These are phyloP conservation scores for Amazona ochrocephala DNA, from an alignment of 2,797 vertebrate genomes.

Conservation along the genomic window DNA sequence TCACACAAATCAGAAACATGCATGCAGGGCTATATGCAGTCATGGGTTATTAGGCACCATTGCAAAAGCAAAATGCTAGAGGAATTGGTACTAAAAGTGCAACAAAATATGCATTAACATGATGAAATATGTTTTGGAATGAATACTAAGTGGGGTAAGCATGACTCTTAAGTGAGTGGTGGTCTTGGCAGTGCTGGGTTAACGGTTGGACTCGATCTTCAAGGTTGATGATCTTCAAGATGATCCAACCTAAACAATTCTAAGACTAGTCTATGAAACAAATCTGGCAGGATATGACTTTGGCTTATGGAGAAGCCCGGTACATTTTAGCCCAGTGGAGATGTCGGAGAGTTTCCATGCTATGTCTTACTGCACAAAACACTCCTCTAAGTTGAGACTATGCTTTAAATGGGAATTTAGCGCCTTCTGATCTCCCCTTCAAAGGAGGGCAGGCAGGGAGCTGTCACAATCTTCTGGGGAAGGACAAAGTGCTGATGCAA, in stretches of 20 bases:
- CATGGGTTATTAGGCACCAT: conserved; percentile 18
- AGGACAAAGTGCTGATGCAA: background rate
- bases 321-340: background rate
- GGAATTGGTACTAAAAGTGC: conserved; percentile 27
- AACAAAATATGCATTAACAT: conserved; percentile 55
- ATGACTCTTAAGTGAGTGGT: background rate
- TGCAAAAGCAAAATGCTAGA: conserved; percentile 24
- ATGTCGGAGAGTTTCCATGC: background rate
- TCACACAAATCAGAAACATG: background rate
- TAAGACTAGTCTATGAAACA: background rate
- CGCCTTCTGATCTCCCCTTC: background rate
- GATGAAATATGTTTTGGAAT: conserved; percentile 55
- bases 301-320: background rate
- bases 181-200: background rate
- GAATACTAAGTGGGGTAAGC: background rate
- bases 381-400: background rate
- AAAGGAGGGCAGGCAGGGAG: conserved; percentile 20
- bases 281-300: background rate
- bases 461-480: background rate
- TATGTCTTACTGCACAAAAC: background rate
- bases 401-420: conserved; percentile 11
- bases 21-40: background rate
- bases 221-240: background rate
- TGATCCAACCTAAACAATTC: background rate
- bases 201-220: background rate